Percentiles rank a stretch among this genome's conserved stretches.
phyloP scores from a whole-genome alignment of 2,888 invertebrate species.

The Mesopsocus fuscifrons region DNA sequence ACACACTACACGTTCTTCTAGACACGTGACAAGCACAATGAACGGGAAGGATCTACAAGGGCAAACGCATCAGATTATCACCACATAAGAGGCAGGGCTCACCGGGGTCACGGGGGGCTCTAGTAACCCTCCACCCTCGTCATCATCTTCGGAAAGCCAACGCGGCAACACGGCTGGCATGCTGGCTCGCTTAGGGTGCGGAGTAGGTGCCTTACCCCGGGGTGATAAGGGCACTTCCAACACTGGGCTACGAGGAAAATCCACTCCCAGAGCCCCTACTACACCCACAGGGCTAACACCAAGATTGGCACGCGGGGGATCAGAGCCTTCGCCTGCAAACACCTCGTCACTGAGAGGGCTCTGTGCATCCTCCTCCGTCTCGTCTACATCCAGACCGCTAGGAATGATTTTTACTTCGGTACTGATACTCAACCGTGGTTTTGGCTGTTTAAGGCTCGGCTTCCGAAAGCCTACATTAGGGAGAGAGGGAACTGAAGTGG shows the following conservation, averaged over 20 bases:
- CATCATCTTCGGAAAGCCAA: constrained; percentile 23
- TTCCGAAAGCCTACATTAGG: too few relatives aligned
- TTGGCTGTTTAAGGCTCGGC: constrained; percentile 3
- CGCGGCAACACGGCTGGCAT: constrained; percentile 14
- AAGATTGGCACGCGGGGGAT: constrained; percentile 5
- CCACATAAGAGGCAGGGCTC: constrained; percentile 30
- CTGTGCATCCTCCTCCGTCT: neutral
- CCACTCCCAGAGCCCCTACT: neutral
- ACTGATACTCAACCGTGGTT: constrained; percentile 3
- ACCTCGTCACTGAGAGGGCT: neutral
- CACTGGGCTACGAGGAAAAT: neutral
- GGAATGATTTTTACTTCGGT: constrained; percentile 7
- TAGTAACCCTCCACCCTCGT: constrained; percentile 29
- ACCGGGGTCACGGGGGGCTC: constrained; percentile 59
- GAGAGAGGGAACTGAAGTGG: too few relatives aligned
- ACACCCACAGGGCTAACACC: neutral
- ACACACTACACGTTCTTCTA: too few relatives aligned
- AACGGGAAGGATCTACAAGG: too few relatives aligned
- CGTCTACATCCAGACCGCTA: constrained; percentile 1
- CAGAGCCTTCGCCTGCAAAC: neutral
- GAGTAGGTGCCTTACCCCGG: constrained; percentile 12
- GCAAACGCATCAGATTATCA: too few relatives aligned
- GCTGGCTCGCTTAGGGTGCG: constrained; percentile 15
- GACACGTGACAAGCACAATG: too few relatives aligned
- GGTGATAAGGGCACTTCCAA: constrained; percentile 7